Evolutionary conservation across 2,113 vertebrate genomes (phyloP).

Genomic region (Aspiorhynchus laticeps): DNA sequence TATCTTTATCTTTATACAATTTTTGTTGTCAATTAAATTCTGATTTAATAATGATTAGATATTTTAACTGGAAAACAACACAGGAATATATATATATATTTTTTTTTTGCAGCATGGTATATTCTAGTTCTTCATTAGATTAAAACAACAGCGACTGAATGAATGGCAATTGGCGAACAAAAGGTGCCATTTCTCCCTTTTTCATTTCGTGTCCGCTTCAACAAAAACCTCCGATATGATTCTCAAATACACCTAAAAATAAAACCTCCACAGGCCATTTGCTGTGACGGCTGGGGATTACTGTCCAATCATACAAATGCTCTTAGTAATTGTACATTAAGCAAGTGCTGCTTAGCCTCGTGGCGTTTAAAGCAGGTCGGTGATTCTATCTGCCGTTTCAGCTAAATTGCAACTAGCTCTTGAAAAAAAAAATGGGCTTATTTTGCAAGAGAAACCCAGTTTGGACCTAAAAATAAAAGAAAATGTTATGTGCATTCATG

Average conservation of each 20-base stretch:
- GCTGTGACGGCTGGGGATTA: slow-evolving; percentile 71
- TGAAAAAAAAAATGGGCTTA: slow-evolving; percentile 3
- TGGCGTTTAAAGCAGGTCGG: slow-evolving; percentile 26
- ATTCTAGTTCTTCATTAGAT: background rate
- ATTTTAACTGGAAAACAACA: background rate
- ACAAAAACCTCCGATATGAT: slow-evolving; percentile 60
- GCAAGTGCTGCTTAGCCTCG: slow-evolving; percentile 57
- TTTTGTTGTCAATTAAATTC: background rate
- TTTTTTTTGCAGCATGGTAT: background rate
- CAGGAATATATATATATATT: too few relatives aligned
- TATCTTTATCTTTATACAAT: too few relatives aligned
- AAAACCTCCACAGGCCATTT: slow-evolving; percentile 57
- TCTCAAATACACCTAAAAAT: slow-evolving; percentile 70
- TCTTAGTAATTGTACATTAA: slow-evolving; percentile 68
- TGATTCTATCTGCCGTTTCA: slow-evolving; percentile 18
- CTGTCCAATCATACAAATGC: slow-evolving; percentile 74
- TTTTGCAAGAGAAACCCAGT: background rate
- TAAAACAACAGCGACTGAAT: background rate
- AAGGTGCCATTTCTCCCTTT: slow-evolving; percentile 19
- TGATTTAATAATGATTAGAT: background rate
- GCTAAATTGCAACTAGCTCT: slow-evolving; percentile 5
- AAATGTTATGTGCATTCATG: background rate
- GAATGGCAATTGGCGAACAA: slow-evolving; percentile 19
- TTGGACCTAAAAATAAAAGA: background rate
- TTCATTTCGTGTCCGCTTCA: slow-evolving; percentile 35